Conservation (phyloP, 2,888 invertebrate species). For the Sarcophaga carnaria region DNA sequence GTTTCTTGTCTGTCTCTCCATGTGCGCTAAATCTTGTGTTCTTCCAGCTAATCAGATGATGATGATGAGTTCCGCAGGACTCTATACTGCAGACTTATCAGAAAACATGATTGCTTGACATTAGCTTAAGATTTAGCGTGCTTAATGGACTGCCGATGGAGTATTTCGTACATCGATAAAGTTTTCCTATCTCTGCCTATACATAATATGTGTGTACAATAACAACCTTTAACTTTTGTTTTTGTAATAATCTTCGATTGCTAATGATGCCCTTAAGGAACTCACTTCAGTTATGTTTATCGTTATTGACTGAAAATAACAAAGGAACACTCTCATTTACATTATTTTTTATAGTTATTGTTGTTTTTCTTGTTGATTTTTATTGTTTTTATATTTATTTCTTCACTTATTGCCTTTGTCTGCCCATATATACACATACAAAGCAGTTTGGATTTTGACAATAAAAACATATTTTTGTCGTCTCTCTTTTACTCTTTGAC, state of each 20-base stretch:
- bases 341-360: slow-evolving; percentile 23
- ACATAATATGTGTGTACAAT: background rate
- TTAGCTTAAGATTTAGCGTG: too few relatives aligned
- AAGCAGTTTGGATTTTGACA: slow-evolving; percentile 39
- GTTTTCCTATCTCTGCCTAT: slow-evolving; percentile 22
- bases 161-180: background rate
- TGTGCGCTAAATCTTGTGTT: too few relatives aligned
- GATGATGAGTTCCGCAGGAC: too few relatives aligned
- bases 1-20: too few relatives aligned
- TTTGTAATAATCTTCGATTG: slow-evolving; percentile 41
- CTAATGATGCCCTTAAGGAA: slow-evolving; percentile 52
- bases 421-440: background rate
- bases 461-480: slow-evolving; percentile 11
- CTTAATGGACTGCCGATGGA: too few relatives aligned
- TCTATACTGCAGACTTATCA: too few relatives aligned
- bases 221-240: slow-evolving; percentile 15
- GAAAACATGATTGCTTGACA: too few relatives aligned
- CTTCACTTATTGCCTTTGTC: slow-evolving; percentile 32
- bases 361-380: slow-evolving; percentile 22
- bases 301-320: slow-evolving; percentile 59
- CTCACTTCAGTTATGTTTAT: slow-evolving; percentile 39
- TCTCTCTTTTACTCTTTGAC: background rate
- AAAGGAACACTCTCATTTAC: background rate
- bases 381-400: slow-evolving; percentile 51
- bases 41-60: too few relatives aligned